Conservation (phyloP, 1,140 invertebrate species). For the Steinernema feltiae region DNA sequence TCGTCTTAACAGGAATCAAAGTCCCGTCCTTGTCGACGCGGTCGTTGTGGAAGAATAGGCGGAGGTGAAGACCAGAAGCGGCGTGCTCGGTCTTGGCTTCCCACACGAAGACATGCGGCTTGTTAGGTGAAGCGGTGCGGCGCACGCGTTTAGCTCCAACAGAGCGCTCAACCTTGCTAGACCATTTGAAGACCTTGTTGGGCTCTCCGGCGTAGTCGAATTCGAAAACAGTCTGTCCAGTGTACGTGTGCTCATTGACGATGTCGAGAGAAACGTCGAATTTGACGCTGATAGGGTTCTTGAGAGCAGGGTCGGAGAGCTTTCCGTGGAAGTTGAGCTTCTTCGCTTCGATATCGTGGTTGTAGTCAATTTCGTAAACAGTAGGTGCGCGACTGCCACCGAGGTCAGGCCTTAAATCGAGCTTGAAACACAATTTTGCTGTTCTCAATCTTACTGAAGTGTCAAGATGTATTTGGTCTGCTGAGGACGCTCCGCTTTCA, state of each 20-base stretch:
- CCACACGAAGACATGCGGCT: not conserved
- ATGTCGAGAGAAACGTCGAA: conserved; percentile 18
- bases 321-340: conserved; percentile 18
- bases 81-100: not conserved
- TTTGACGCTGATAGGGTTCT: conserved; percentile 25
- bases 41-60: not conserved
- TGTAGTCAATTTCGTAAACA: conserved; percentile 22
- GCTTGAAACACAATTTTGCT: not conserved
- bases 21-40: not conserved
- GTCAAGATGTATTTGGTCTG: conserved; percentile 14
- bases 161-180: not conserved
- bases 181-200: not conserved
- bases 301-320: conserved; percentile 18
- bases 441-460: conserved; percentile 18
- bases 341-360: not conserved
- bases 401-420: conserved; percentile 19
- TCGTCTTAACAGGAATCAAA: conserved; percentile 33
- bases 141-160: not conserved
- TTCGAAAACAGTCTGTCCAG: conserved; percentile 7
- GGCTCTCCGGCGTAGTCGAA: conserved; percentile 12
- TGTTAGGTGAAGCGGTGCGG: not conserved
- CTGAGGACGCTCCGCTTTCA: conserved; percentile 20
- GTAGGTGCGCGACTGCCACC: conserved; percentile 11
- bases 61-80: not conserved
- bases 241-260: conserved; percentile 18